Evolutionary conservation across 2,888 invertebrate genomes (phyloP), one percentile per base, ranked within the genome.

Genomic region (Patella ulyssiponensis): DNA sequence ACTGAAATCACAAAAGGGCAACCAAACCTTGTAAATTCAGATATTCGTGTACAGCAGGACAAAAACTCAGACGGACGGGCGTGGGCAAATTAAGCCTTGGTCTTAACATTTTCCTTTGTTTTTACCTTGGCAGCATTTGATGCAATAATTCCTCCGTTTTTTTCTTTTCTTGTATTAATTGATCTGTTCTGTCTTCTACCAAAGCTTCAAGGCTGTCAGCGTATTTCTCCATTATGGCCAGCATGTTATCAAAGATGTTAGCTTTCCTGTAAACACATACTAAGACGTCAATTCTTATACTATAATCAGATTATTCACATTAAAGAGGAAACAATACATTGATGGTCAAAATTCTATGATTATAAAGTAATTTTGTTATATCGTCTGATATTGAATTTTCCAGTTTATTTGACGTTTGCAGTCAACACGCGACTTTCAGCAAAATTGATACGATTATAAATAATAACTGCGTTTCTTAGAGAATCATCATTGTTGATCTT

Each of bases 211-310:
- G 93, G 92, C 98, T 98, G 88, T 96, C 97, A 15, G 98, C 97
- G 90, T 98, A 98, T 90, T 97, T 97, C 91, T 98, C 98, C 97
- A 98, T 97, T 94, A 98, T 97, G 0, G 96, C 96, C 94, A 98
- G 96, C 97, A 98, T 98, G 90, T 98, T 98, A 92, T 98, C 98
- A 88, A 98, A 96, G 87, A 98, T 98, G 92, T 98, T 98, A 23
- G 96, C 95, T 92, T 97, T 96, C 95, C 96, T 96, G 89, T 17
- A 76, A 51, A 44, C 44, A 44, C 9, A 33, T 33, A 33, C 3
- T 33, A 33, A 33, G 33, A 33, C 33, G 33, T 33, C 33, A 20
- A 52, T 27, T 56, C 56, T 27, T 5, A 11, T 12, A 17, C 56
- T n/a, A 11, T 17, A 53, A n/a, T 2, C 53, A 12, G 7, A 5